phyloP scores from a whole-genome alignment of 2,797 vertebrate species.

The Sebastes paucispinis region DNA sequence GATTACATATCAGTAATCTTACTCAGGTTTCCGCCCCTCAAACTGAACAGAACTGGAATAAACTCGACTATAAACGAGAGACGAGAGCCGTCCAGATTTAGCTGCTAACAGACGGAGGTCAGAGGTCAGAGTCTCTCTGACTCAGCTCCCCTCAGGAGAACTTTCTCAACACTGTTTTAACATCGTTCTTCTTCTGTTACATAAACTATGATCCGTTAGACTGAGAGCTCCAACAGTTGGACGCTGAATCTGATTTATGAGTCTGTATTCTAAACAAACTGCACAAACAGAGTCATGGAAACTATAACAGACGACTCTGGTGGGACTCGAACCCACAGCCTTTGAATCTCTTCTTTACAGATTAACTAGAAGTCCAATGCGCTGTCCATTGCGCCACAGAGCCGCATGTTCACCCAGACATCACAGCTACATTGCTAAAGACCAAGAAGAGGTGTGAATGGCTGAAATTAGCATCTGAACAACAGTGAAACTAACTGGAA shows the following conservation, averaged over 20 bases:
- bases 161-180: background rate
- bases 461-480: no score
- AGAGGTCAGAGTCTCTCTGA: constrained; percentile 15
- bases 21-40: background rate
- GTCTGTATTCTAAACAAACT: no score
- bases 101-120: constrained; percentile 9
- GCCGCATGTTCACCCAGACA: fast-evolving
- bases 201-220: background rate
- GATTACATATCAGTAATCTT: background rate
- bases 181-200: background rate
- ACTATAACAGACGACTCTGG: constrained; percentile 6
- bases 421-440: no score
- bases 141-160: constrained; percentile 12
- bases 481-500: no score
- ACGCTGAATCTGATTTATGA: no score
- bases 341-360: constrained; percentile 54
- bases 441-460: no score
- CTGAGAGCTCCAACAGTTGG: no score
- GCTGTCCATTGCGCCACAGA: background rate
- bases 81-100: background rate
- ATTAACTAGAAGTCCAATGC: background rate
- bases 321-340: constrained; percentile 76
- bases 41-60: background rate
- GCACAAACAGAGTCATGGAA: background rate
- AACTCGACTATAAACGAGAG: background rate